These are phyloP conservation scores for Leucoptera coffeella DNA, from an alignment of 2,888 invertebrate species.

Conservation along the genomic window DNA sequence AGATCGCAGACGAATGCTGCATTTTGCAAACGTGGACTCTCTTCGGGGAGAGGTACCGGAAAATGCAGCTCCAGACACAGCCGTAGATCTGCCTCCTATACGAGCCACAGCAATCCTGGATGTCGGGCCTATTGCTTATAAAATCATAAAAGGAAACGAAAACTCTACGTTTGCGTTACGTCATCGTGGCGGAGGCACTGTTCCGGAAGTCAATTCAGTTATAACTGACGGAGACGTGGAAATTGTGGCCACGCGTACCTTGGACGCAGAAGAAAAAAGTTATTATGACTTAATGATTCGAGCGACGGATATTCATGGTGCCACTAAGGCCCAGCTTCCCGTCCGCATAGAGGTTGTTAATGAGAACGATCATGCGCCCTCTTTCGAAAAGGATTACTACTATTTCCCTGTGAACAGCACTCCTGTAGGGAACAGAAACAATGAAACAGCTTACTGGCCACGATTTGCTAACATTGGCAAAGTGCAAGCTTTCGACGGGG, in stretches of 20 bases:
- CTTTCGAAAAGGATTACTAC: conserved; percentile 73
- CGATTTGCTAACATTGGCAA: conserved; percentile 79
- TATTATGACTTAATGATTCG: conserved; percentile 71
- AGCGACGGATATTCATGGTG: conserved; percentile 72
- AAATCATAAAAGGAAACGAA: conserved; percentile 72
- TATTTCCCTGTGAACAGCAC: conserved; percentile 69
- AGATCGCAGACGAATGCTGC: conserved; percentile 75
- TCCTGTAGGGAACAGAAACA: conserved; percentile 48
- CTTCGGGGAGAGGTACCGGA: conserved; percentile 68
- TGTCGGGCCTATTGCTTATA: conserved; percentile 67
- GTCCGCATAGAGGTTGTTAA: conserved; percentile 72
- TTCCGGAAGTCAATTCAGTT: conserved; percentile 42
- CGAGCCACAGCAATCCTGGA: conserved; percentile 64
- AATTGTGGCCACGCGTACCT: conserved; percentile 65
- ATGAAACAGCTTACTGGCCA: conserved; percentile 62
- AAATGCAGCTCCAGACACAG: conserved; percentile 67
- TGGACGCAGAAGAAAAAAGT: conserved; percentile 73
- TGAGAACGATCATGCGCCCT: conserved; percentile 88
- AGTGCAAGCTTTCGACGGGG: conserved; percentile 82
- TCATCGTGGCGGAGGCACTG: conserved; percentile 41
- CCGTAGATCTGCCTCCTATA: conserved; percentile 65
- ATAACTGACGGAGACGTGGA: conserved; percentile 62
- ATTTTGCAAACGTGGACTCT: conserved; percentile 61
- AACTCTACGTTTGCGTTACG: conserved; percentile 69
- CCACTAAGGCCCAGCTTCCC: conserved; percentile 76